A percentile compares a stretch with the other conserved stretches of the same genome.
phyloP scores from a whole-genome alignment of 1,140 invertebrate genomes.

The Drosophila ohnishii region DNA sequence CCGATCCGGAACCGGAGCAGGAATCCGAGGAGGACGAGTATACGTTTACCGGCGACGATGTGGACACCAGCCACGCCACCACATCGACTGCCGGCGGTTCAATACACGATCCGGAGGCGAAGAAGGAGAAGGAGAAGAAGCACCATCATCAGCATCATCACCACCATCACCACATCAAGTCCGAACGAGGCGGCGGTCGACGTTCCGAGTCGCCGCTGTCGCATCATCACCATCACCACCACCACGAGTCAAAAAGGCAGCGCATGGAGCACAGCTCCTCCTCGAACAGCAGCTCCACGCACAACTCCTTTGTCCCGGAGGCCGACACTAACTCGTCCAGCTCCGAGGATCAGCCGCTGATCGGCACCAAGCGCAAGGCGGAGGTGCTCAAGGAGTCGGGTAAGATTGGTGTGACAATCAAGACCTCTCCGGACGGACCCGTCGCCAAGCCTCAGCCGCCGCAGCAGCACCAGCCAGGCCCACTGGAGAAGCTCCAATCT shows the following conservation, averaged over 20 bases:
- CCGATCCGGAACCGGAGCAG: slow-evolving; percentile 82
- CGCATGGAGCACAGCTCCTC: slow-evolving; percentile 66
- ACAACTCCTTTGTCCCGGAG: slow-evolving; percentile 71
- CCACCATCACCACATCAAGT: slow-evolving; percentile 67
- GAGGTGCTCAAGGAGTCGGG: slow-evolving; percentile 93
- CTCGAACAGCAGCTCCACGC: slow-evolving; percentile 63
- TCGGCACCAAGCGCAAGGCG: slow-evolving; percentile 91
- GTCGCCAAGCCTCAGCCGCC: slow-evolving; percentile 77
- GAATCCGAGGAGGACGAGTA: slow-evolving; percentile 84
- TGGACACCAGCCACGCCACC: slow-evolving; percentile 70
- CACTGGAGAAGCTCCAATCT: slow-evolving; percentile 69
- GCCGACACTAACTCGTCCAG: slow-evolving; percentile 80
- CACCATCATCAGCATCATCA: slow-evolving; percentile 69
- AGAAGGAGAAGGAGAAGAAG: slow-evolving; percentile 72
- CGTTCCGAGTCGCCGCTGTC: slow-evolving; percentile 73
- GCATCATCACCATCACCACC: slow-evolving; percentile 70
- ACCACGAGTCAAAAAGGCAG: slow-evolving; percentile 63
- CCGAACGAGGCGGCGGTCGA: slow-evolving; percentile 60
- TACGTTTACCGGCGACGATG: slow-evolving; percentile 84
- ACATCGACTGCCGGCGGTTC: slow-evolving; percentile 46
- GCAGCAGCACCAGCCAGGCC: slow-evolving; percentile 64
- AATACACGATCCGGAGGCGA: slow-evolving; percentile 41
- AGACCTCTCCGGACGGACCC: slow-evolving; percentile 88
- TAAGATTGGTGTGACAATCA: slow-evolving; percentile 94
- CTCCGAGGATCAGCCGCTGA: slow-evolving; percentile 80